Percentiles rank a stretch among this genome's conserved stretches.
These are phyloP conservation scores for Sciaenops ocellatus DNA, from an alignment of 2,797 vertebrate species.

Conservation along the genomic window DNA sequence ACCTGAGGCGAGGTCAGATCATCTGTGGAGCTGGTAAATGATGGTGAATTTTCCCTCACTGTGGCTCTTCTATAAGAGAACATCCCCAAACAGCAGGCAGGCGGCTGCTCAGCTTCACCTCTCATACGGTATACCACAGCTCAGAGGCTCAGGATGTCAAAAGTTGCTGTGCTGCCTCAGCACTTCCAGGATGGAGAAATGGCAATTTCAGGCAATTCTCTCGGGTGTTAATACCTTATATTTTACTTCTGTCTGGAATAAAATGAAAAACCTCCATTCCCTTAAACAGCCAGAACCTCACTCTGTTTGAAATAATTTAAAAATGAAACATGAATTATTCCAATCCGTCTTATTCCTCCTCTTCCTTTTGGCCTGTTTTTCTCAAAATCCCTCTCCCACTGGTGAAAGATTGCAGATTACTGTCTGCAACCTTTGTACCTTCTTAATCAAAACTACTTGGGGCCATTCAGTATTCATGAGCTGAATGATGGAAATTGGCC, in stretches of 20 bases:
- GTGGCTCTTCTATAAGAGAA: conserved; percentile 37
- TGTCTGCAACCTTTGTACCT: conserved; percentile 52
- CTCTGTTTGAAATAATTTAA: conserved; percentile 37
- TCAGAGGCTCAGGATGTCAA: not conserved
- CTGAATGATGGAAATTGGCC: conserved; percentile 52
- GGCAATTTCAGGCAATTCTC: conserved; percentile 39
- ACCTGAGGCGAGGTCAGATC: conserved; percentile 54
- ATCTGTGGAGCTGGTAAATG: conserved; percentile 46
- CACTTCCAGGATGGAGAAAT: conserved; percentile 28
- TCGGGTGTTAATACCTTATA: conserved; percentile 23
- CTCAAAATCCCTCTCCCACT: conserved; percentile 30
- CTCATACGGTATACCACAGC: not conserved
- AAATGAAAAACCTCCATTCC: conserved; percentile 29
- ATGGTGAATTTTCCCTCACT: conserved; percentile 36
- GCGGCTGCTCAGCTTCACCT: conserved; percentile 41
- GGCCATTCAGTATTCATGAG: conserved; percentile 66
- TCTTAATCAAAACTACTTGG: conserved; percentile 58
- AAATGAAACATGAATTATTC: conserved; percentile 54
- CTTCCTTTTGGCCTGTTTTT: conserved; percentile 25
- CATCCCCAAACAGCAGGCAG: conserved; percentile 33
- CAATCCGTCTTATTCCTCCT: conserved; percentile 12
- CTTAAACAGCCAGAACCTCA: conserved; percentile 18
- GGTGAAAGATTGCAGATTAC: conserved; percentile 44
- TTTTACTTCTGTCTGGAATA: conserved; percentile 38
- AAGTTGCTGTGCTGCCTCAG: conserved; percentile 34